These are phyloP conservation scores for Craseonycteris thonglongyai DNA, from an alignment of 2,113 vertebrate genomes.

Conservation along the genomic window DNA sequence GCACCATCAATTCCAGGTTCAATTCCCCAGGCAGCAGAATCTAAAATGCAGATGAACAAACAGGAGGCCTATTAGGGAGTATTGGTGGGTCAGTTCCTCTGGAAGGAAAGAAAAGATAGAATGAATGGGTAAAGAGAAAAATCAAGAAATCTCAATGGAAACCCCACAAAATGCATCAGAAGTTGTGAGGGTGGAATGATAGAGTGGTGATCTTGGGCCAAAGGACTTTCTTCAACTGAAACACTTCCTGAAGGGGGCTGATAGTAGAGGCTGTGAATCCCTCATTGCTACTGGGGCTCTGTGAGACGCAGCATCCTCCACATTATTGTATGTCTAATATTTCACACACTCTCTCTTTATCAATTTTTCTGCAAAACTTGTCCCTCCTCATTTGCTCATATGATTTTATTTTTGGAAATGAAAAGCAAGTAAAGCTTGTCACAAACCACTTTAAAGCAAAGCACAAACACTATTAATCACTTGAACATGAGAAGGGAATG, in stretches of 20 bases:
- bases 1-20: not conserved
- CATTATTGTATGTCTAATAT: not conserved
- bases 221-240: not conserved
- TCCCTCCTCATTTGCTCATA: not conserved
- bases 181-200: not conserved
- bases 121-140: not conserved
- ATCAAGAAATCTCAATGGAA: not conserved
- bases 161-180: not conserved
- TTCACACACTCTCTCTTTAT: not conserved
- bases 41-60: not conserved
- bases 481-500: not conserved
- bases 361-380: not conserved
- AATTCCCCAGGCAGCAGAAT: not conserved
- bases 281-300: not conserved
- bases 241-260: not conserved
- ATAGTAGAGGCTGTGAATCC: not conserved
- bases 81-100: not conserved
- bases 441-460: not conserved
- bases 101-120: not conserved
- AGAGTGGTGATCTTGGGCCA: not conserved
- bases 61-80: not conserved
- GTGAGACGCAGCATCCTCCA: not conserved
- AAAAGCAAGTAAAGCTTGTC: not conserved
- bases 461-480: not conserved
- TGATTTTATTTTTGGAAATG: not conserved